A percentile compares a stretch with the other conserved stretches of the same genome.
phyloP scores from a whole-genome alignment of 1,140 invertebrate genomes.

The Eumeta japonica region DNA sequence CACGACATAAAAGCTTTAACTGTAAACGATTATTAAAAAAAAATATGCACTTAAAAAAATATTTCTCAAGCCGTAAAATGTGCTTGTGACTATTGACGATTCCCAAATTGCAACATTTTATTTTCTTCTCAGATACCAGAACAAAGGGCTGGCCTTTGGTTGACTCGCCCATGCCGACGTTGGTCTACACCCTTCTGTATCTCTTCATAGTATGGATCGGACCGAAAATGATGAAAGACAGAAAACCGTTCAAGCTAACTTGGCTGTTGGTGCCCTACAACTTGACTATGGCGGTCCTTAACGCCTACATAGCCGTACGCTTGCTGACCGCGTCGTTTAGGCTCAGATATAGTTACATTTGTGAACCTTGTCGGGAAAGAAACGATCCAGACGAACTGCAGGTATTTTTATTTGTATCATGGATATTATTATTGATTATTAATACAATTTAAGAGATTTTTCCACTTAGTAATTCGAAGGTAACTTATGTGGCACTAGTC shows the following conservation, averaged over 20 bases:
- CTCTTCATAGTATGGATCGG: slow-evolving; percentile 78
- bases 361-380: slow-evolving; percentile 82
- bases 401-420: slow-evolving; percentile 59
- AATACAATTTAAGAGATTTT: too few relatives aligned
- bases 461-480: too few relatives aligned
- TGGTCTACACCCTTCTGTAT: slow-evolving; percentile 74
- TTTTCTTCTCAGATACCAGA: slow-evolving; percentile 66
- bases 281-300: slow-evolving; percentile 77
- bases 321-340: slow-evolving; percentile 71
- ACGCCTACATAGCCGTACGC: slow-evolving; percentile 82
- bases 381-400: slow-evolving; percentile 82
- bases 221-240: slow-evolving; percentile 79
- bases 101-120: slow-evolving; percentile 3
- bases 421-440: too few relatives aligned
- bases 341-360: slow-evolving; percentile 84
- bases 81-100: slow-evolving; percentile 2
- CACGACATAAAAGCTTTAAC: too few relatives aligned
- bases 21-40: too few relatives aligned
- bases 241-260: slow-evolving; percentile 76
- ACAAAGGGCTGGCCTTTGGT: slow-evolving; percentile 87
- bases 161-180: slow-evolving; percentile 76
- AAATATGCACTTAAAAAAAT: too few relatives aligned
- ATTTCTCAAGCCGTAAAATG: slow-evolving; percentile 4
- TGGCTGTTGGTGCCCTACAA: slow-evolving; percentile 84
- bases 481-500: too few relatives aligned